phyloP scores from a whole-genome alignment of 2,797 vertebrate species.

The Oreochromis grahami region DNA sequence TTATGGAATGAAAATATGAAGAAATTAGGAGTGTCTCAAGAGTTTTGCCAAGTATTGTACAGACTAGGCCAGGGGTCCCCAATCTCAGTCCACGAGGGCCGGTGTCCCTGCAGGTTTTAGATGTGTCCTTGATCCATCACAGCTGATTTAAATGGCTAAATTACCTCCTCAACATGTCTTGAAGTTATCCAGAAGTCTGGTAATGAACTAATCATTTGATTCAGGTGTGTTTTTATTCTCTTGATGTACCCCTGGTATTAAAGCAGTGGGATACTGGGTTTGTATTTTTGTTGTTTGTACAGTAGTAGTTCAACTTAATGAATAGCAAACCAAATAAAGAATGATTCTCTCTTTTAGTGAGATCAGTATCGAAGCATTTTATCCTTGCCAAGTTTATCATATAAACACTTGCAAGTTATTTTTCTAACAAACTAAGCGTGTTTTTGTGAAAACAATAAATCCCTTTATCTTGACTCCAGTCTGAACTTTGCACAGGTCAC shows the following conservation, averaged over 20 bases:
- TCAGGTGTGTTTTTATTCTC: neutral
- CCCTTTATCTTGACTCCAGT: neutral
- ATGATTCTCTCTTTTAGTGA: neutral
- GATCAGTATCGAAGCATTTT: neutral
- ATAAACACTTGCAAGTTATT: neutral
- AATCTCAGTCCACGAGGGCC: too few relatives aligned
- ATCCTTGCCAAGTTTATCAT: neutral
- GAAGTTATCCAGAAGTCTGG: too few relatives aligned
- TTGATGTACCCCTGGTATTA: neutral
- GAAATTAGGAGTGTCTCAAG: neutral
- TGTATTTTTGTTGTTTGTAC: neutral
- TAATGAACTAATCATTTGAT: too few relatives aligned
- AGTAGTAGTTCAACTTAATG: neutral
- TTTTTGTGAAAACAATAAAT: neutral
- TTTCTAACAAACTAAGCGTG: neutral
- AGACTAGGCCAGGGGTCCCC: neutral
- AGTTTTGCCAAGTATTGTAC: neutral
- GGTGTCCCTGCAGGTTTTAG: too few relatives aligned
- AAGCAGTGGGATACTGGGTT: neutral
- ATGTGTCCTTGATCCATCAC: too few relatives aligned
- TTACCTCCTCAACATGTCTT: too few relatives aligned
- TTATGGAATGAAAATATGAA: neutral
- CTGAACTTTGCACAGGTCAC: constrained; percentile 13
- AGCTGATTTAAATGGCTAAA: too few relatives aligned
- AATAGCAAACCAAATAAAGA: neutral